Evolutionary conservation across 1,140 invertebrate species (phyloP).

Genomic region (Papilio dardanus): DNA sequence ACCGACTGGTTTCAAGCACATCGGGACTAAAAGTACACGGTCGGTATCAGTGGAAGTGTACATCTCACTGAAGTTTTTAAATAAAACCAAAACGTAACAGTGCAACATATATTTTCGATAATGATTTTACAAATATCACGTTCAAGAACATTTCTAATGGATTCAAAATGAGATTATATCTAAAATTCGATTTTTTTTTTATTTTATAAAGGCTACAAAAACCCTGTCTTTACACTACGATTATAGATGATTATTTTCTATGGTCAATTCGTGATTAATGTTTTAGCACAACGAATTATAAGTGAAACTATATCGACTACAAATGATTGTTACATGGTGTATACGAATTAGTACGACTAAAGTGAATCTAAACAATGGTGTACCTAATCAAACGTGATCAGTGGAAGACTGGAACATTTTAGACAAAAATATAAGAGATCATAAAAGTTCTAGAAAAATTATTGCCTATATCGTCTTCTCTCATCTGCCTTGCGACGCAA

Average conservation of each 20-base stretch:
- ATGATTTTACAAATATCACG: slow-evolving; percentile 78
- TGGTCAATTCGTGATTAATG: slow-evolving; percentile 24
- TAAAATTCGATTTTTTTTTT: slow-evolving; percentile 18
- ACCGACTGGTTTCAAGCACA: no score
- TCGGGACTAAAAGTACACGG: no score
- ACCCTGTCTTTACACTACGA: slow-evolving; percentile 30
- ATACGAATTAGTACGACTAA: slow-evolving; percentile 39
- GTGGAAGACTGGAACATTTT: slow-evolving; percentile 42
- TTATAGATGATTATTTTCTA: slow-evolving; percentile 24
- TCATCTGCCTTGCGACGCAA: slow-evolving; percentile 70
- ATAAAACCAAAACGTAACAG: slow-evolving; percentile 78
- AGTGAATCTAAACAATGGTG: slow-evolving; percentile 32
- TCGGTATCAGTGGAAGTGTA: no score
- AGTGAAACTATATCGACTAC: slow-evolving; percentile 32
- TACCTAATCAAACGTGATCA: slow-evolving; percentile 33
- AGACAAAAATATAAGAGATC: slow-evolving; percentile 69
- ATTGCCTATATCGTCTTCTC: slow-evolving; percentile 53
- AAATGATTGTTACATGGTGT: slow-evolving; percentile 44
- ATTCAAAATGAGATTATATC: neutral
- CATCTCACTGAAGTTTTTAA: no score
- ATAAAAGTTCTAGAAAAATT: slow-evolving; percentile 65
- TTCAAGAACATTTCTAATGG: slow-evolving; percentile 52
- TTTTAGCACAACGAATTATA: slow-evolving; percentile 43
- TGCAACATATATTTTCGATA: slow-evolving; percentile 80
- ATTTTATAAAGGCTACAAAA: slow-evolving; percentile 28